These are phyloP conservation scores for Melinopterus prodromus DNA, from an alignment of 2,888 invertebrate species.

Conservation along the genomic window DNA sequence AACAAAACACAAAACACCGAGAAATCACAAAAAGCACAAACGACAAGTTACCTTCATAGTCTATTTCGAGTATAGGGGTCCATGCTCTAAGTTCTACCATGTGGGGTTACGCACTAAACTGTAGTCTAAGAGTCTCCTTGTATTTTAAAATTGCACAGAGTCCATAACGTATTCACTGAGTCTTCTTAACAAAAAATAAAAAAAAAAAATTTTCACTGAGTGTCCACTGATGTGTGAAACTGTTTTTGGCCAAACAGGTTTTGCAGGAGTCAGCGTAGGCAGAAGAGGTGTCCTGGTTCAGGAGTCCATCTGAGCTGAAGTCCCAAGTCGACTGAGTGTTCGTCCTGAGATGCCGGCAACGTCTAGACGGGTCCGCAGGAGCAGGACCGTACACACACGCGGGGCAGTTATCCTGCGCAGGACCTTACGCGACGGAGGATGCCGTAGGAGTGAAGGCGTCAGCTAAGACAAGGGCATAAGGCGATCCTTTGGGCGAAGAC, in stretches of 20 bases:
- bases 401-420: constrained; percentile 46
- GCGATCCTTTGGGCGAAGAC: constrained; percentile 57
- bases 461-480: constrained; percentile 60
- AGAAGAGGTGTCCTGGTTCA: constrained; percentile 20
- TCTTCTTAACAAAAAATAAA: background rate
- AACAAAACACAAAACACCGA: background rate
- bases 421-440: constrained; percentile 59
- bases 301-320: constrained; percentile 43
- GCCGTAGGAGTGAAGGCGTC: constrained; percentile 57
- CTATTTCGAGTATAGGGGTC: background rate
- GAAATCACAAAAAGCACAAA: background rate
- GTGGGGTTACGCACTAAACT: background rate
- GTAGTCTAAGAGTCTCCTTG: background rate
- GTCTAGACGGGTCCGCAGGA: constrained; percentile 34
- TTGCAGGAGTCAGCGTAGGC: constrained; percentile 7
- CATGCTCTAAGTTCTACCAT: background rate
- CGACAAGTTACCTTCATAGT: background rate
- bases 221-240: constrained; percentile 18
- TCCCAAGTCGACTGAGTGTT: constrained; percentile 45
- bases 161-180: background rate
- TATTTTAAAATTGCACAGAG: background rate
- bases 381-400: constrained; percentile 27
- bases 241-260: constrained; percentile 5
- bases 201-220: constrained; percentile 10
- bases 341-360: constrained; percentile 33